Evolutionary conservation across 2,888 invertebrate genomes (phyloP).

Genomic region (Pyrgus malvae): DNA sequence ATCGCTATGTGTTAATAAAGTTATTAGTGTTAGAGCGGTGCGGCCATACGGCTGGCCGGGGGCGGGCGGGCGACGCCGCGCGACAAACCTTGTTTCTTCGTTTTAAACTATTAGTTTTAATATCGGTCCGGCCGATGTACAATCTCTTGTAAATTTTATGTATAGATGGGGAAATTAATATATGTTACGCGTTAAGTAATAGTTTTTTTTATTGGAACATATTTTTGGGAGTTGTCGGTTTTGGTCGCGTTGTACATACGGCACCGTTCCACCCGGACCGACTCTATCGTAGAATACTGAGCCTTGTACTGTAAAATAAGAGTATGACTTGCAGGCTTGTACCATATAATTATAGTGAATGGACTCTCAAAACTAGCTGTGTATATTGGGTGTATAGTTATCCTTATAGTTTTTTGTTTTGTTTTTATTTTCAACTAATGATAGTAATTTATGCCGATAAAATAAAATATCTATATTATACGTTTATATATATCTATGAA

Average conservation of each 20-base stretch:
- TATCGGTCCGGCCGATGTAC: constrained; percentile 63
- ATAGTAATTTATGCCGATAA: constrained; percentile 81
- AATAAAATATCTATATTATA: constrained; percentile 65
- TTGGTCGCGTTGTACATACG: constrained; percentile 52
- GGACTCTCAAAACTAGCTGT: constrained; percentile 70
- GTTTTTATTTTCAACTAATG: constrained; percentile 73
- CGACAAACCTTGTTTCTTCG: constrained; percentile 42
- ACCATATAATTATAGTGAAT: constrained; percentile 68
- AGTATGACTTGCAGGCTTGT: constrained; percentile 67
- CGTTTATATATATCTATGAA: constrained; percentile 66
- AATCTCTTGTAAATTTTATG: constrained; percentile 78
- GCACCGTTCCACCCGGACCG: constrained; percentile 39
- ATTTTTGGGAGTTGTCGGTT: constrained; percentile 44
- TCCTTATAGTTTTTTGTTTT: constrained; percentile 66
- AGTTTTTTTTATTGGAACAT: constrained; percentile 59
- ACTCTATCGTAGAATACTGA: constrained; percentile 58
- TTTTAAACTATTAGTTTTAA: constrained; percentile 64
- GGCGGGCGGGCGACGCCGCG: constrained; percentile 9
- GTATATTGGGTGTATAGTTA: constrained; percentile 81
- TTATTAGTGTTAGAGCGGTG: constrained; percentile 34
- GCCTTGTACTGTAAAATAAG: constrained; percentile 73
- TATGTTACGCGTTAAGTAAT: constrained; percentile 69
- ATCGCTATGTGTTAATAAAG: constrained; percentile 39
- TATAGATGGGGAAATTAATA: constrained; percentile 79
- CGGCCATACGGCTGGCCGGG: constrained; percentile 37